Conservation (phyloP, 2,113 vertebrate species). For the Rhea americana region DNA sequence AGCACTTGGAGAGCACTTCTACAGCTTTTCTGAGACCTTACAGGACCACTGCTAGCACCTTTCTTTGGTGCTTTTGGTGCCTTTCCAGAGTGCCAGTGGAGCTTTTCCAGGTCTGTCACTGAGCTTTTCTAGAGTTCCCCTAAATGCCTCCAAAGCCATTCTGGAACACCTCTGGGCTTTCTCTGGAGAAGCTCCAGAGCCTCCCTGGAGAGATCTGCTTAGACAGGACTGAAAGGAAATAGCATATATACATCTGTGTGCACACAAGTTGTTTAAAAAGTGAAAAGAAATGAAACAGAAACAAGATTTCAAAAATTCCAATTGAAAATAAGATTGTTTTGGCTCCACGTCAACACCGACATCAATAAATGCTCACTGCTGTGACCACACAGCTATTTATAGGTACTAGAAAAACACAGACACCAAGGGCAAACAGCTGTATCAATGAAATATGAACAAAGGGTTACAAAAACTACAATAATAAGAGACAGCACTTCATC, state of each 20-base stretch:
- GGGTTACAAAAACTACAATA: background rate
- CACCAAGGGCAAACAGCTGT: background rate
- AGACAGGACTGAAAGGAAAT: background rate
- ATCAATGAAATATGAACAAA: fast-evolving
- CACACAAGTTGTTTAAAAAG: background rate
- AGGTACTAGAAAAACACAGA: background rate
- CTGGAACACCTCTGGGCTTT: background rate
- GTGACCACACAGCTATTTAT: background rate
- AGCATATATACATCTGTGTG: fast-evolving
- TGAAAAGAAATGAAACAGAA: background rate
- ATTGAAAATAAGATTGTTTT: background rate
- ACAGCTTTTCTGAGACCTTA: background rate
- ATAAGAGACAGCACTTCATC: background rate
- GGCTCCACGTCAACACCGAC: background rate
- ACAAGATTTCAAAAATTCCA: background rate
- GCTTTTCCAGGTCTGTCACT: background rate
- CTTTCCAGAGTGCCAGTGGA: background rate
- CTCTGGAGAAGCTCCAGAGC: background rate
- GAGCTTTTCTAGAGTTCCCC: background rate
- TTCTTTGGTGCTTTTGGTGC: background rate
- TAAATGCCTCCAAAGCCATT: fast-evolving
- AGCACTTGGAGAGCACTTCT: background rate
- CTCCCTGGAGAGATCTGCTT: fast-evolving
- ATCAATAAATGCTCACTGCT: background rate
- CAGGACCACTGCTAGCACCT: background rate